Base-by-base conservation (phyloP, 1,140 invertebrate genomes). In the Drusus annulatus region DNA sequence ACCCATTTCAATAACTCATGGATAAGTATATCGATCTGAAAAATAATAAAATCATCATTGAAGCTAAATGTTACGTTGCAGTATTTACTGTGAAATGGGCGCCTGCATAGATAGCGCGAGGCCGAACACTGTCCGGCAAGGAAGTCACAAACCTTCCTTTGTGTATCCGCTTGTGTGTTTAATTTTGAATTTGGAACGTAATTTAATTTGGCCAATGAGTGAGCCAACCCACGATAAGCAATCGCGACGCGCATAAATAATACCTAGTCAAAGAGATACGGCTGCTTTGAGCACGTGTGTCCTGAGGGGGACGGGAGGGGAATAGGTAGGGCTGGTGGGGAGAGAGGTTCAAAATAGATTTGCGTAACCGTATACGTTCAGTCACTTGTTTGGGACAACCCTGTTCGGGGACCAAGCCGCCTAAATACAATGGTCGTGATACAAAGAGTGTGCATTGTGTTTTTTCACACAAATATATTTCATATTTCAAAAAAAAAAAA, bases 181-280 rank as follows among this genome's bases (percentile, higher is more conserved):
- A 58, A 31, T 79, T 79, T 79, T 75, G 78, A 73, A 63, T 79
- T 75, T 65, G 58, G 69, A 50, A 62, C 54, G 52, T 73, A 74
- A 79, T 79, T 79, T 74, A 79, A 79, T 79, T 79, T 79, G 58
- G 56, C 78, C 78, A 79, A 79, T 79, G 78, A 79, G 77, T 78
- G 77, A 79, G 78, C 69, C 51, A 63, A 51, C 54, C 68, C 16
- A 25, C 68, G 80, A 81, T 81, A 81, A 78, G 80, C 71, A 75
- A 81, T 81, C 80, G 68, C 76, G 65, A 50, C 71, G 45, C 58
- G 81, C 81, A 82, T 79, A 82, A 82, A 82, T 82, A 82, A 82
- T 76, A 75, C 71, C 25, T 52, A 73, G 65, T 73, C 80, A 78
- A 69, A 78, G 74, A 81, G 80, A 79, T 79, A 76, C 50, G 69